Conservation (phyloP, 2,113 vertebrate genomes). For the Manacus vitellinus region DNA sequence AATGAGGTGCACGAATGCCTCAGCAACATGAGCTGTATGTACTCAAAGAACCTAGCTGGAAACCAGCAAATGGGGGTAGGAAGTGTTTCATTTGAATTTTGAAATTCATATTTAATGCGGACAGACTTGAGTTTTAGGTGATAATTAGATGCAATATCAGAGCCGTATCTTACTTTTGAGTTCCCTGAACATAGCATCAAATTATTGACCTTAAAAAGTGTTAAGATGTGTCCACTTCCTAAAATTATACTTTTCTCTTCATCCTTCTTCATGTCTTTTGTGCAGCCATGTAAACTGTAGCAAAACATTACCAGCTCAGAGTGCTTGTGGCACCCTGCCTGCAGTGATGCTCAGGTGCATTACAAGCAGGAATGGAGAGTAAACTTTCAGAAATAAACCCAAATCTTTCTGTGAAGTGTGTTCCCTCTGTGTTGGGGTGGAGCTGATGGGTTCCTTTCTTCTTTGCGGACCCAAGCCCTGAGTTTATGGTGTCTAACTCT, state of each 20-base stretch:
- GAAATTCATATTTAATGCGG: neutral
- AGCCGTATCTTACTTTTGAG: neutral
- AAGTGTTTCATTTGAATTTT: neutral
- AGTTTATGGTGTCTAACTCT: neutral
- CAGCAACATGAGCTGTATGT: neutral
- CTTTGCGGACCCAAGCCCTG: neutral
- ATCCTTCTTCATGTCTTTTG: neutral
- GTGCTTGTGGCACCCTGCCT: neutral
- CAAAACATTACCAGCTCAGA: neutral
- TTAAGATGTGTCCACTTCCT: neutral
- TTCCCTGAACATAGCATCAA: neutral
- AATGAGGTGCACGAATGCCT: neutral
- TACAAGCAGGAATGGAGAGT: neutral
- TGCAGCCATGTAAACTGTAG: neutral
- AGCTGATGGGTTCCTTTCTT: neutral
- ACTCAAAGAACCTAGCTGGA: neutral
- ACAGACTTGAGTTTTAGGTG: neutral
- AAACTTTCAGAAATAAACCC: neutral
- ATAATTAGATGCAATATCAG: neutral
- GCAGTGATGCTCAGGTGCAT: neutral
- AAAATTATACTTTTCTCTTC: neutral
- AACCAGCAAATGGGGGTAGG: neutral
- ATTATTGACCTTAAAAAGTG: neutral
- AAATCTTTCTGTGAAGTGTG: neutral
- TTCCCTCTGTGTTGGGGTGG: neutral